Evolutionary conservation across 2,113 vertebrate genomes (phyloP).

Genomic region (Pteruthius melanotis): DNA sequence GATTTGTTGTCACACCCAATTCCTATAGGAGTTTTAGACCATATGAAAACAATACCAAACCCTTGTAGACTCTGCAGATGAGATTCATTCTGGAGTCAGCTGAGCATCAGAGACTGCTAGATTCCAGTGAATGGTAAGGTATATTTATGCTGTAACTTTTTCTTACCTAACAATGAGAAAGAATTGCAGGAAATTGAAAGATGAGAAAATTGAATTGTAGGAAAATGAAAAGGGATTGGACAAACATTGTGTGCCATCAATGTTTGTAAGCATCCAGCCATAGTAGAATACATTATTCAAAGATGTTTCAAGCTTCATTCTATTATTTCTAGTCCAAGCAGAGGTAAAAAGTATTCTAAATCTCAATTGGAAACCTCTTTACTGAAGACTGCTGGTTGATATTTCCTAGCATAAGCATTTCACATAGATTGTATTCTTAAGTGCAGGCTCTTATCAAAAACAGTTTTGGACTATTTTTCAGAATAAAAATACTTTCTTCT

Average conservation of each 20-base stretch:
- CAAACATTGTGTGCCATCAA: neutral
- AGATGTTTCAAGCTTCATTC: neutral
- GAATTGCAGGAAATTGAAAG: neutral
- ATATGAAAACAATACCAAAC: neutral
- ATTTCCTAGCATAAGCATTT: neutral
- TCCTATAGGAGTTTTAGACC: neutral
- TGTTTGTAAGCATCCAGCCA: neutral
- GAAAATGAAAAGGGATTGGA: neutral
- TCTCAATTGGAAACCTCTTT: neutral
- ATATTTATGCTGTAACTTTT: neutral
- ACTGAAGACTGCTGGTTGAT: neutral
- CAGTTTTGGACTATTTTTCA: neutral
- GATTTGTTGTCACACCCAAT: neutral
- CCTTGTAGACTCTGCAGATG: neutral
- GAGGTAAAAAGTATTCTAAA: neutral
- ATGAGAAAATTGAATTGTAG: neutral
- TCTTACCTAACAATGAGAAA: neutral
- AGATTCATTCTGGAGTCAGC: neutral
- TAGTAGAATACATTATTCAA: neutral
- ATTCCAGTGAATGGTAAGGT: neutral
- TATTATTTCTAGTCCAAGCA: neutral
- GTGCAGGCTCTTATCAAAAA: neutral
- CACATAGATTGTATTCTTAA: neutral
- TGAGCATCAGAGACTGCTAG: neutral
- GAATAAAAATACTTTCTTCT: neutral